These are phyloP conservation scores for Dicrostonyx torquatus DNA, from an alignment of 2,797 vertebrate genomes.

Conservation along the genomic window DNA sequence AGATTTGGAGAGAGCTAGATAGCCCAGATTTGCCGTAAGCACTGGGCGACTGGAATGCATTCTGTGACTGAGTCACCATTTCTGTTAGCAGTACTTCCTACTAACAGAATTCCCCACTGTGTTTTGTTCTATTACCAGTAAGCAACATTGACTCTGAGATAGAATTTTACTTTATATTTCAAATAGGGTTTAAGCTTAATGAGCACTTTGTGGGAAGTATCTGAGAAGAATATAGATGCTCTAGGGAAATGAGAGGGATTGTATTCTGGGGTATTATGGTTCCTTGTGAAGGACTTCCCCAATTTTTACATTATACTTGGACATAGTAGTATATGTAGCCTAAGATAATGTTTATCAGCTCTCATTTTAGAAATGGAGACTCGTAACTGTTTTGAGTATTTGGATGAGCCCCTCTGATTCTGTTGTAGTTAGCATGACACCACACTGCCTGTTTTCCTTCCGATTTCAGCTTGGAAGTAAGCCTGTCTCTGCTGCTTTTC, in stretches of 20 bases:
- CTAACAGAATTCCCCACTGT: background rate
- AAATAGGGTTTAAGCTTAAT: conserved; percentile 2
- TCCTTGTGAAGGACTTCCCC: background rate
- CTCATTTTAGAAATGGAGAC: background rate
- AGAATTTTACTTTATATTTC: conserved; percentile 47
- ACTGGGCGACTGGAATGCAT: background rate
- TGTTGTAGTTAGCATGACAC: background rate
- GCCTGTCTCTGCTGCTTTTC: background rate
- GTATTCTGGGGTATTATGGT: background rate
- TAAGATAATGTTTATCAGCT: conserved; percentile 26
- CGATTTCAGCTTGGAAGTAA: conserved; percentile 12
- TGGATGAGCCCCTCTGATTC: conserved; percentile 20
- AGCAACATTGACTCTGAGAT: conserved; percentile 16
- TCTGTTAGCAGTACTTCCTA: background rate
- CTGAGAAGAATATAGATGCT: background rate
- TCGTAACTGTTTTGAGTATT: background rate
- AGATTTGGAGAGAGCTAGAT: conserved; percentile 1
- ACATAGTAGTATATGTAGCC: conserved; percentile 3
- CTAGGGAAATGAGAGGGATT: background rate
- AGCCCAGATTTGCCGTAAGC: background rate
- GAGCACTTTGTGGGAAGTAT: background rate
- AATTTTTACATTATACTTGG: conserved; percentile 18
- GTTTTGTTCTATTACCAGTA: background rate
- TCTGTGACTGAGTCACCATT: background rate
- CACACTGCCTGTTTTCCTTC: background rate